Conservation (phyloP, 2,797 vertebrate species). For the Lophius americanus region DNA sequence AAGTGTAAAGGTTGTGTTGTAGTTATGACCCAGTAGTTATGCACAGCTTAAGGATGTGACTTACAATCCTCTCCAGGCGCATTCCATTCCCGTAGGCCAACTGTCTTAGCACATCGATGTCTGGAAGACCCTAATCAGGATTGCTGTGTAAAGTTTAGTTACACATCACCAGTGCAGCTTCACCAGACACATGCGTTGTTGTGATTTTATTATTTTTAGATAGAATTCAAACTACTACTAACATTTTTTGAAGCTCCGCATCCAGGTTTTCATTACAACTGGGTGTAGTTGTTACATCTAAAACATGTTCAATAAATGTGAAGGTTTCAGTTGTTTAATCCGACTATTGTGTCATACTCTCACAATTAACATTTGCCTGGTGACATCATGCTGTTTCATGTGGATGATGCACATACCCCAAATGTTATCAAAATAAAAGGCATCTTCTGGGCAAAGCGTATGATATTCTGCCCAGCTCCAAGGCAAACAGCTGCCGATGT, state of each 20-base stretch:
- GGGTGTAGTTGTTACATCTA: constrained; percentile 80
- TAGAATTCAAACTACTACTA: constrained; percentile 14
- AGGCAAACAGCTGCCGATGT: constrained; percentile 69
- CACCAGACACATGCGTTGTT: neutral
- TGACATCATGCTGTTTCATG: neutral
- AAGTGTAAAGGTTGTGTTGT: neutral
- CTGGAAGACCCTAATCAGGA: constrained; percentile 81
- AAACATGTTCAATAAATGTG: constrained; percentile 10
- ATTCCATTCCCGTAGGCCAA: constrained; percentile 71
- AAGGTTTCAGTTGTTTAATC: neutral
- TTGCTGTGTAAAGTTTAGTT: constrained; percentile 63
- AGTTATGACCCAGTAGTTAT: neutral
- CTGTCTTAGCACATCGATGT: constrained; percentile 81
- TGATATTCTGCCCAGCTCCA: constrained; percentile 81
- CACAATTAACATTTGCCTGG: neutral
- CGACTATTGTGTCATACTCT: neutral
- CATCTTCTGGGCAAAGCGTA: constrained; percentile 79
- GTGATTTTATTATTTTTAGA: neutral
- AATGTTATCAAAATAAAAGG: constrained; percentile 78
- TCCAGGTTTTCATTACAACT: constrained; percentile 76
- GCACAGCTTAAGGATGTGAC: constrained; percentile 2
- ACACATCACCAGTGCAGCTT: neutral
- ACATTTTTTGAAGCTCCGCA: constrained; percentile 70
- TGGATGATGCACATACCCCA: constrained; percentile 65
- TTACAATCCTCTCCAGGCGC: constrained; percentile 79